Evolutionary conservation across 2,113 vertebrate genomes (phyloP).

Genomic region (Mirounga angustirostris): DNA sequence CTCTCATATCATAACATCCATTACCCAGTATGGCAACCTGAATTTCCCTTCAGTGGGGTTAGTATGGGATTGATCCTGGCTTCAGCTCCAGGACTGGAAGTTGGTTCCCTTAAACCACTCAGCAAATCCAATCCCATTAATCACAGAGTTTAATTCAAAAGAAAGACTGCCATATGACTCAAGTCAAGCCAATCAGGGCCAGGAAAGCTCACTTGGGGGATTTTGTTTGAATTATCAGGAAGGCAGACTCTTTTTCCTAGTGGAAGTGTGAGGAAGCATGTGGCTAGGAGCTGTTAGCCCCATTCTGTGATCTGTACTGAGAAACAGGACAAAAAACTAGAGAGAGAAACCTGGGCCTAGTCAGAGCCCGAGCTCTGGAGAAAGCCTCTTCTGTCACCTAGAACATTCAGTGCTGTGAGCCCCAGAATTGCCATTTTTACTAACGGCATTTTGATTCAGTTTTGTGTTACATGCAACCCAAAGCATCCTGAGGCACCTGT

Average conservation of each 20-base stretch:
- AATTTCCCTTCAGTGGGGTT: background rate
- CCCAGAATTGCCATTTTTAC: background rate
- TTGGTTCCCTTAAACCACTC: background rate
- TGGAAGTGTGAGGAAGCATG: background rate
- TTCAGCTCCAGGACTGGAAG: background rate
- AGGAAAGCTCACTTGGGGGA: background rate
- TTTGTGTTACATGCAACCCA: background rate
- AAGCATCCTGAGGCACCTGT: background rate
- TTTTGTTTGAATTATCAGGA: background rate
- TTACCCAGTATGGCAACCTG: background rate
- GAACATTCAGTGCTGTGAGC: background rate
- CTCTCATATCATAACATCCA: background rate
- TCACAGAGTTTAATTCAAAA: background rate
- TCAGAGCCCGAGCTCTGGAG: background rate
- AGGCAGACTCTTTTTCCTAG: background rate
- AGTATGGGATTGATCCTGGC: background rate
- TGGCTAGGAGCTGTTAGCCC: background rate
- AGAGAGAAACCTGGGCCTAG: background rate
- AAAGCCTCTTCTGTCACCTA: background rate
- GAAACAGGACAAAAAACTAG: background rate
- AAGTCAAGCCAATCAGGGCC: background rate
- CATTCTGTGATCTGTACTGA: background rate
- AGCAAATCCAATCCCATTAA: background rate
- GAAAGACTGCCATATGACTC: background rate
- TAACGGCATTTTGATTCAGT: background rate